Evolutionary conservation across 1,140 invertebrate species (phyloP).

Genomic region (Pogonomyrmex californicus): DNA sequence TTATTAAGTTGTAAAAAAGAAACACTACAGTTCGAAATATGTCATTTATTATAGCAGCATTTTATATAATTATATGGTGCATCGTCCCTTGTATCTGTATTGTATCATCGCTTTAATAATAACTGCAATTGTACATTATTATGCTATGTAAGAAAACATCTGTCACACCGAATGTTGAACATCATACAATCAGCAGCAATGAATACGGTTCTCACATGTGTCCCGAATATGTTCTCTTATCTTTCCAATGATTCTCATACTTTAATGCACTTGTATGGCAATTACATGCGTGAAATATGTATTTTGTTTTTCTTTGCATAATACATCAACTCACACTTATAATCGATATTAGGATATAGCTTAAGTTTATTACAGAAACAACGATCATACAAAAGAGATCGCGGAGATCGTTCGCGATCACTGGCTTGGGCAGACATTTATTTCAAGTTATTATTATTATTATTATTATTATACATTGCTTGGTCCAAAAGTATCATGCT

Average conservation of each 20-base stretch:
- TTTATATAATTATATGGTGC: conserved; percentile 23
- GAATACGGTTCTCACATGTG: conserved; percentile 34
- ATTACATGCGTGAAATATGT: conserved; percentile 24
- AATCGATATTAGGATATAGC: conserved; percentile 53
- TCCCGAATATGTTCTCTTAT: not conserved
- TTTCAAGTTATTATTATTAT: conserved; percentile 49
- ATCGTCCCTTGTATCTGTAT: conserved; percentile 14
- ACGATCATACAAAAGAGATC: conserved; percentile 42
- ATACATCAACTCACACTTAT: not conserved
- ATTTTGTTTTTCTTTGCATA: not conserved
- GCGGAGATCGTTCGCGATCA: not conserved
- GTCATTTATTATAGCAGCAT: conserved; percentile 20
- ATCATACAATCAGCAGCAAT: conserved; percentile 52
- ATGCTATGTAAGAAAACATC: conserved; percentile 58
- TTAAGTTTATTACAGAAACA: conserved; percentile 43
- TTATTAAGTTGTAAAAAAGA: conserved; percentile 7
- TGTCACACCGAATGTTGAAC: conserved; percentile 36
- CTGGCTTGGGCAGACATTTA: conserved; percentile 61
- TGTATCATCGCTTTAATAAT: conserved; percentile 66
- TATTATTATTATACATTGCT: conserved; percentile 69
- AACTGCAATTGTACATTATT: conserved; percentile 45
- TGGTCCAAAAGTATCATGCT: conserved; percentile 73
- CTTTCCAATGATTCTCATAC: not conserved
- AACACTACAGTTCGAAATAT: conserved; percentile 28
- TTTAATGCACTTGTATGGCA: conserved; percentile 49